Evolutionary conservation across 2,888 invertebrate genomes (phyloP), one percentile per base, ranked within the genome.

Genomic region (Herminia tarsipennalis): DNA sequence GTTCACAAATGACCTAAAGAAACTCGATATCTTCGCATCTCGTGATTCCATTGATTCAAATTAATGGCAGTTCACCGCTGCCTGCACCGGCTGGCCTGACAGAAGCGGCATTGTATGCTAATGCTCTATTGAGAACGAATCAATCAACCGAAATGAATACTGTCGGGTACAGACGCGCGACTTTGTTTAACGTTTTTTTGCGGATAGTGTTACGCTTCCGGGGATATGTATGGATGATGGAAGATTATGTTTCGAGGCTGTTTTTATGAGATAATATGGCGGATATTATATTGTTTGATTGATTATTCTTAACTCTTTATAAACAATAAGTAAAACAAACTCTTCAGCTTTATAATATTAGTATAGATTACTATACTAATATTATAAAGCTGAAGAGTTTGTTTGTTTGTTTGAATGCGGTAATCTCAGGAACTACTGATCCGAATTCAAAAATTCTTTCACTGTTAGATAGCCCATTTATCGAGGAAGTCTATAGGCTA

Each of bases 61-160:
- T 59, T 50, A 37, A 52, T 46, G 48, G 43, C 27, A 45, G 43
- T 56, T 56, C n/a, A 53, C 39, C 54, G 35, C 36, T 28, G 14
- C 38, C 60, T 68, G 51, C 55, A 59, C 46, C 47, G 48, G 43
- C 37, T 46, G 32, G 25, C 37, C 39, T 37, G 35, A 51, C 48
- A 68, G 28, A 39, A 14, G 21, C 48, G 41, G 51, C 46, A 64
- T 71, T 71, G 58, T 73, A 69, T 73, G 72, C 56, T 66, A 69
- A 71, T 73, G 36, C 46, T 22, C 18, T 49, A 59, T 67, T 59
- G 63, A 53, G 63, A 63, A 65, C 59, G 55, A 49, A 63, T 59
- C 60, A 61, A 70, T 70, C 65, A 63, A 56, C 39, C 48, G 54
- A 58, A 55, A 62, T 61, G 54, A 56, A 63, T 64, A 55, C 57